phyloP scores from a whole-genome alignment of 2,797 vertebrate genomes.

The Acanthiza pusilla region DNA sequence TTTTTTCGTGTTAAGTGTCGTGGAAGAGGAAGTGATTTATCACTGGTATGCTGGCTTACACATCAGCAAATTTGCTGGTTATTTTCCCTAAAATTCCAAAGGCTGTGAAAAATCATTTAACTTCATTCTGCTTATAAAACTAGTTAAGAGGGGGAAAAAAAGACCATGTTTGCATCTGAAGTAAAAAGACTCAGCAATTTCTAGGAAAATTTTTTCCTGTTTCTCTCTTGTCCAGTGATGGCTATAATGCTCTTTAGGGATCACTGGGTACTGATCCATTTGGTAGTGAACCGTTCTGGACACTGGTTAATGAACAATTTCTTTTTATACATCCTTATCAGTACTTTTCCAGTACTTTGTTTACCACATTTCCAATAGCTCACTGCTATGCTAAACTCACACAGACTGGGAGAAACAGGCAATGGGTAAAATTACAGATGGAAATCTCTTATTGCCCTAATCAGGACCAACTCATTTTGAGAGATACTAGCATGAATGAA shows the following conservation, averaged over 20 bases:
- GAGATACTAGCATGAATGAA: neutral
- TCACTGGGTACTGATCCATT: neutral
- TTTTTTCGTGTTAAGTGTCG: neutral
- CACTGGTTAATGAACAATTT: neutral
- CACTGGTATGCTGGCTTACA: neutral
- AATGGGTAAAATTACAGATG: neutral
- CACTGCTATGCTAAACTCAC: neutral
- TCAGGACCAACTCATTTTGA: neutral
- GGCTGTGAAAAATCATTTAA: neutral
- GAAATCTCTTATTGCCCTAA: neutral
- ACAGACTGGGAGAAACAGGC: neutral
- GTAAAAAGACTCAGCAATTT: neutral
- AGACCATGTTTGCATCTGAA: neutral
- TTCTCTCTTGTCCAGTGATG: neutral
- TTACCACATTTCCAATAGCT: neutral
- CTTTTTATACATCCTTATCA: neutral
- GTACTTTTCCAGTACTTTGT: neutral
- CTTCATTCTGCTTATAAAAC: neutral
- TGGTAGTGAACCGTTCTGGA: neutral
- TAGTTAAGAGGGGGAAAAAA: rapidly evolving
- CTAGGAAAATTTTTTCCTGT: neutral
- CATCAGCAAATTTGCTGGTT: neutral
- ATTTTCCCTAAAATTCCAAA: neutral
- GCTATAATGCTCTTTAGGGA: neutral
- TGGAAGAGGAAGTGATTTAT: neutral